A percentile compares a stretch with the other conserved stretches of the same genome.
These are phyloP conservation scores for Andricus quercusramuli DNA, from an alignment of 2,888 invertebrate species.

Conservation along the genomic window DNA sequence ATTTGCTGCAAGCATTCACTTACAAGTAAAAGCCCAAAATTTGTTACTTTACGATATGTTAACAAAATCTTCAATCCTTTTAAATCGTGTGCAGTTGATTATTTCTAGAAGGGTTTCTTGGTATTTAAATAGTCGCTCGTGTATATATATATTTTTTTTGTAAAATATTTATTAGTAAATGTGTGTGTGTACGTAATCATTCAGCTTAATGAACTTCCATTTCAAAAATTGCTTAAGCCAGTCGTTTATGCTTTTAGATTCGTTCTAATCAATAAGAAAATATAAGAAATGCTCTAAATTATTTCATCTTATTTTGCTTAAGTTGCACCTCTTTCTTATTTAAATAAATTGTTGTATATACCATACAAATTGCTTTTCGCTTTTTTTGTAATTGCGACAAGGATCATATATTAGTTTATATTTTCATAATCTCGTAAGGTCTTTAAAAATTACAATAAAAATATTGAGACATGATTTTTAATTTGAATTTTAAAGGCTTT, in stretches of 20 bases:
- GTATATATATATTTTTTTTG: background rate
- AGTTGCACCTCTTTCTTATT: background rate
- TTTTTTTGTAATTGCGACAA: background rate
- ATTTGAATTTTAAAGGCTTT: conserved; percentile 31
- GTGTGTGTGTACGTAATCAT: conserved; percentile 19
- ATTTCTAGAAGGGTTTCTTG: background rate
- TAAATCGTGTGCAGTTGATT: too few relatives aligned
- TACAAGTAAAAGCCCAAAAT: conserved; percentile 3
- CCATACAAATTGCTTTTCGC: conserved; percentile 37
- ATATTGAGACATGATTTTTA: background rate
- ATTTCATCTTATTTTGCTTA: background rate
- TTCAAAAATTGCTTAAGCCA: conserved; percentile 4
- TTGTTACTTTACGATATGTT: background rate
- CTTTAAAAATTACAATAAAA: background rate
- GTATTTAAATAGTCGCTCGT: conserved; percentile 4
- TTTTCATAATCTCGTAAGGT: background rate
- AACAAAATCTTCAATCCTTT: background rate
- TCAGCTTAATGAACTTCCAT: conserved; percentile 5
- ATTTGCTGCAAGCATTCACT: conserved; percentile 11
- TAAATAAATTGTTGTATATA: background rate
- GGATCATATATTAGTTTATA: background rate
- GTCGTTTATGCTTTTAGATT: background rate
- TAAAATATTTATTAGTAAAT: conserved; percentile 6
- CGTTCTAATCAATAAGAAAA: background rate
- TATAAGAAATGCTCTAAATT: background rate